Evolutionary conservation across 2,888 invertebrate species (phyloP), one percentile per base, ranked within the genome.

Genomic region (Platycheirus rosarum): DNA sequence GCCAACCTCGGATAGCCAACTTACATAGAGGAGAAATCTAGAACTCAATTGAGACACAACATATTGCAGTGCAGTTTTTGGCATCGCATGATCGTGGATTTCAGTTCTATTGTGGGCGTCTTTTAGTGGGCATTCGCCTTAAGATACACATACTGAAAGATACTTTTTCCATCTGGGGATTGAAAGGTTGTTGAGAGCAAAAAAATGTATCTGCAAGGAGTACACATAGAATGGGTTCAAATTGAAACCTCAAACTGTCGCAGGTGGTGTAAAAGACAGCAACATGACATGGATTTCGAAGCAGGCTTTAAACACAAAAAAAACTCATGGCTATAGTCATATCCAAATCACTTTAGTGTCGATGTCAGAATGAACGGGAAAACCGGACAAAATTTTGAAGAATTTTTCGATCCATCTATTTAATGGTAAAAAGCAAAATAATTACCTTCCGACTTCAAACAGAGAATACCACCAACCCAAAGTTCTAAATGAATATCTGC

Each of bases 221-320:
- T n/a, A n/a, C n/a, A n/a, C n/a, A 49, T 29, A 49, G 40, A 65
- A 60, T 65, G 35, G 29, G 44, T 62, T 70, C 57, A 62, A 65
- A 80, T 80, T 76, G 65, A 80, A 70, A 80, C 70, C 48, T 80
- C 76, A 80, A 80, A 76, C 8, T 80, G 80, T 80, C 80, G 69
- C 75, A 60, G 68, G 70, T 70, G 76, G 65, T 80, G 70, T 69
- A 11, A 42, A 63, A 48, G 63, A 51, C 71, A 71, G 48, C 62
- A 35, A 62, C 57, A 29, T 1, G 13, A 14, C 20, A 20, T 42
- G 23, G 16, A 60, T 29, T 14, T 29, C 60, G 1, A 35, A 14
- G 3, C 35, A 63, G 32, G 29, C 57, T 9, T 14, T 46, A 62
- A 62, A 79, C 75, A 68, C 14, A 75, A 70, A 20, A 53, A 55